These are phyloP conservation scores for Fissipunctia ypsillon DNA, from an alignment of 2,888 invertebrate genomes.

Conservation along the genomic window DNA sequence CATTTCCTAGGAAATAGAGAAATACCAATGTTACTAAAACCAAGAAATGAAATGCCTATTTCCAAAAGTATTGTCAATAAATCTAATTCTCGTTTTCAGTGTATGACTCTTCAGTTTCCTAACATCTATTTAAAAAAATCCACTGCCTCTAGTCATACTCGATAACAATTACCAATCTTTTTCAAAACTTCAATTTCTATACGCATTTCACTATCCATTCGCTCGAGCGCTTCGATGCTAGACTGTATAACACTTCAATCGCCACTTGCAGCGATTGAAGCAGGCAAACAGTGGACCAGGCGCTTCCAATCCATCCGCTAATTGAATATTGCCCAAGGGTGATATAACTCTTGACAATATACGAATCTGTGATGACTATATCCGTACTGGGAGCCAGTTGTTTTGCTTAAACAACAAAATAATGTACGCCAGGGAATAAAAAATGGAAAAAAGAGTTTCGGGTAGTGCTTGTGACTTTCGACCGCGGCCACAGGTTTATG, in stretches of 20 bases:
- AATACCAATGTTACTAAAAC: background rate
- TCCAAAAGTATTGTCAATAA: background rate
- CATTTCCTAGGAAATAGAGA: background rate
- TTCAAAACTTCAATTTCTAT: slow-evolving; percentile 38
- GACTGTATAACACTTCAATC: slow-evolving; percentile 55
- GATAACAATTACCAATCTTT: slow-evolving; percentile 28
- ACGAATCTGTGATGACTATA: slow-evolving; percentile 73
- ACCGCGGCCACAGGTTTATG: slow-evolving; percentile 29
- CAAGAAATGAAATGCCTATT: background rate
- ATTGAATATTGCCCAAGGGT: slow-evolving; percentile 79
- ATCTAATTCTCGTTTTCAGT: background rate
- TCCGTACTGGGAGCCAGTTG: slow-evolving; percentile 76
- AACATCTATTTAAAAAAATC: slow-evolving; percentile 6
- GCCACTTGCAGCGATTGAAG: slow-evolving; percentile 65
- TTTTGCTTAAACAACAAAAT: slow-evolving; percentile 80
- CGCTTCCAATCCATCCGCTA: slow-evolving; percentile 68
- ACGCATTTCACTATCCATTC: slow-evolving; percentile 50
- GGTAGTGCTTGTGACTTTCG: slow-evolving; percentile 41
- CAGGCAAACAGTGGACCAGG: slow-evolving; percentile 59
- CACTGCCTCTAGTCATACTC: background rate
- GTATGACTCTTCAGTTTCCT: background rate
- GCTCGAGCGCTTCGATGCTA: slow-evolving; percentile 41
- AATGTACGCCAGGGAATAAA: slow-evolving; percentile 73
- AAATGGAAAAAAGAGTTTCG: slow-evolving; percentile 63
- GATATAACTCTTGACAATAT: slow-evolving; percentile 73